Percentiles rank a stretch among this genome's conserved stretches.
Evolutionary conservation across 1,140 invertebrate genomes (phyloP).

Genomic region (Euura saliciscinereae): DNA sequence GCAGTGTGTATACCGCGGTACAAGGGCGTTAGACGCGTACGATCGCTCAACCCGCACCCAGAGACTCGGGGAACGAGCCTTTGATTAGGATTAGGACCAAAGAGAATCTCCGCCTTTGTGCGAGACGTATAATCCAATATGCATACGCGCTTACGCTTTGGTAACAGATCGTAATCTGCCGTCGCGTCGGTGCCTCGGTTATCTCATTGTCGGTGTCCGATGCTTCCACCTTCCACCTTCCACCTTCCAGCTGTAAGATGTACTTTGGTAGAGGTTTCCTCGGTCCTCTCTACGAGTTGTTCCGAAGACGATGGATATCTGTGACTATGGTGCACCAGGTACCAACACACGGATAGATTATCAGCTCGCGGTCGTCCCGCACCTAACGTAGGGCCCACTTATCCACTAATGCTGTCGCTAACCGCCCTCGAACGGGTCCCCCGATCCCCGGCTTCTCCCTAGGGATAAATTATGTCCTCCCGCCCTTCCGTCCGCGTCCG

Average conservation of each 20-base stretch:
- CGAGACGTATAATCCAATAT: no score
- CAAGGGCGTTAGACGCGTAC: no score
- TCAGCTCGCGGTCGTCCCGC: background rate
- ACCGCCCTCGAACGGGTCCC: no score
- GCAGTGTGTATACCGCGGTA: no score
- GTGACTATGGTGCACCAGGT: background rate
- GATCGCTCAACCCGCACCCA: no score
- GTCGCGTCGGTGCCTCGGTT: background rate
- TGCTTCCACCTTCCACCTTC: background rate
- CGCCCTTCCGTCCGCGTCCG: background rate
- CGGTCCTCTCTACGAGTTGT: background rate
- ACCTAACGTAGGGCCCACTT: constrained; percentile 2
- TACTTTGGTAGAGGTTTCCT: no score
- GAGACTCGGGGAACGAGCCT: no score
- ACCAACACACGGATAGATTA: background rate
- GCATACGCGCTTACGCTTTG: background rate
- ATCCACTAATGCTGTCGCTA: constrained; percentile 2
- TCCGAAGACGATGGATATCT: background rate
- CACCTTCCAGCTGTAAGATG: background rate
- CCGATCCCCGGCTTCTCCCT: background rate
- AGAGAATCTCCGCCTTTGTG: no score
- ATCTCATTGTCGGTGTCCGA: no score
- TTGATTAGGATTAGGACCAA: no score
- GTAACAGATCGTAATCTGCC: background rate
- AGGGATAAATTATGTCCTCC: background rate